phyloP scores from a whole-genome alignment of 2,113 vertebrate species.

The Echinops telfairi region DNA sequence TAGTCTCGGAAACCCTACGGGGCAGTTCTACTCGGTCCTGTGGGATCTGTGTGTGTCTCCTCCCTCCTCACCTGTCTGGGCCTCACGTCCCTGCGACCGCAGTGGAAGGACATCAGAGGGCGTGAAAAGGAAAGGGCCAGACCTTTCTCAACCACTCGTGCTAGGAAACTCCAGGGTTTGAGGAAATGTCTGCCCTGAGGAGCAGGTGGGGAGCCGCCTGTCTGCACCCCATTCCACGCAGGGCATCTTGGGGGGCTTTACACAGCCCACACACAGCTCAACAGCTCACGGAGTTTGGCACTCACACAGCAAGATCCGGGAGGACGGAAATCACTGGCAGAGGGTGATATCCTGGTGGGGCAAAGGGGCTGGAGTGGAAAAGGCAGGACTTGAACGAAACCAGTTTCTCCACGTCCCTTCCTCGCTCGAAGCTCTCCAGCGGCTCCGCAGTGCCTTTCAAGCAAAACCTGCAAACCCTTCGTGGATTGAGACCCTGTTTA shows the following conservation, averaged over 20 bases:
- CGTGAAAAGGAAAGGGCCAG: background rate
- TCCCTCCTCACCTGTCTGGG: background rate
- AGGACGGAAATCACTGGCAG: background rate
- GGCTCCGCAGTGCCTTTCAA: background rate
- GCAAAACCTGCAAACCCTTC: background rate
- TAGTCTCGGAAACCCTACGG: too few relatives aligned
- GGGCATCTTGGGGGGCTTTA: background rate
- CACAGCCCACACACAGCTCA: background rate
- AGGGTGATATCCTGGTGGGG: background rate
- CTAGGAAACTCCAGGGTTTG: background rate
- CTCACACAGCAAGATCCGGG: background rate
- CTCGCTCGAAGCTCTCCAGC: background rate
- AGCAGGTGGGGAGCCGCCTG: too few relatives aligned
- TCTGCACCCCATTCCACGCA: background rate
- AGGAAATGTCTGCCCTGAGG: too few relatives aligned
- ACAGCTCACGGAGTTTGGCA: background rate
- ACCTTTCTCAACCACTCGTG: background rate
- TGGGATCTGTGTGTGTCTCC: too few relatives aligned
- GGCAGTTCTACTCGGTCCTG: too few relatives aligned
- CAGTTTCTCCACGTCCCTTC: background rate
- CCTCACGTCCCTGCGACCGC: background rate
- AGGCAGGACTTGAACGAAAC: background rate
- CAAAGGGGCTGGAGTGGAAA: background rate
- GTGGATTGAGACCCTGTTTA: rapidly evolving
- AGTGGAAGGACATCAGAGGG: background rate